phyloP scores from a whole-genome alignment of 2,113 vertebrate genomes.

The Psittacula cyanocephala region DNA sequence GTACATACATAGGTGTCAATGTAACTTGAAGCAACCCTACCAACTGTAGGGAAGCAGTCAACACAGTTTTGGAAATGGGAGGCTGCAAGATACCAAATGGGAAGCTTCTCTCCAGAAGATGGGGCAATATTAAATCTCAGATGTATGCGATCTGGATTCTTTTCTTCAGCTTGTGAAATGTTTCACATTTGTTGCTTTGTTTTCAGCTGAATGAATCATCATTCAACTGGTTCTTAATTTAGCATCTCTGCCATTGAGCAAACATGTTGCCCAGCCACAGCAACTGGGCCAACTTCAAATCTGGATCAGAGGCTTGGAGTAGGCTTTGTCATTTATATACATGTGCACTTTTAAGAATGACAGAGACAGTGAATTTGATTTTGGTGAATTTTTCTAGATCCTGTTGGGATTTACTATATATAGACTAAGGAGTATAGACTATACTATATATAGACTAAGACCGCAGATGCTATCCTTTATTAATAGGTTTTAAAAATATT shows the following conservation, averaged over 20 bases:
- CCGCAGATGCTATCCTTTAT: not conserved
- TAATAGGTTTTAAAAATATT: not conserved
- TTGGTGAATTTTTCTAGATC: not conserved
- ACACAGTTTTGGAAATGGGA: not conserved
- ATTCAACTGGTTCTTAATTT: not conserved
- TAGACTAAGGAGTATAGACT: not conserved
- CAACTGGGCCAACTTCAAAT: not conserved
- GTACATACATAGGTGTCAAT: fast-evolving
- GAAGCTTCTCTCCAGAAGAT: not conserved
- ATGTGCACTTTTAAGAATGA: not conserved
- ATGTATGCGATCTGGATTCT: not conserved
- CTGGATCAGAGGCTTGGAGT: not conserved
- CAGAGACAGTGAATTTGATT: not conserved
- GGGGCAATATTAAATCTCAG: not conserved
- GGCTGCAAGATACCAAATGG: not conserved
- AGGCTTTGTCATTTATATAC: not conserved
- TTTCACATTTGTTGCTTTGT: not conserved
- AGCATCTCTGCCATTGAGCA: not conserved
- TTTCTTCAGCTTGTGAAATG: not conserved
- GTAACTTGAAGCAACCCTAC: not conserved
- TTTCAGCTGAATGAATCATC: not conserved
- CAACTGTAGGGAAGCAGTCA: not conserved
- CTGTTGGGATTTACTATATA: not conserved
- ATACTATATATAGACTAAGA: not conserved
- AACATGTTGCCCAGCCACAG: not conserved